phyloP scores from a whole-genome alignment of 2,888 invertebrate genomes.

The Conistra vaccinii region DNA sequence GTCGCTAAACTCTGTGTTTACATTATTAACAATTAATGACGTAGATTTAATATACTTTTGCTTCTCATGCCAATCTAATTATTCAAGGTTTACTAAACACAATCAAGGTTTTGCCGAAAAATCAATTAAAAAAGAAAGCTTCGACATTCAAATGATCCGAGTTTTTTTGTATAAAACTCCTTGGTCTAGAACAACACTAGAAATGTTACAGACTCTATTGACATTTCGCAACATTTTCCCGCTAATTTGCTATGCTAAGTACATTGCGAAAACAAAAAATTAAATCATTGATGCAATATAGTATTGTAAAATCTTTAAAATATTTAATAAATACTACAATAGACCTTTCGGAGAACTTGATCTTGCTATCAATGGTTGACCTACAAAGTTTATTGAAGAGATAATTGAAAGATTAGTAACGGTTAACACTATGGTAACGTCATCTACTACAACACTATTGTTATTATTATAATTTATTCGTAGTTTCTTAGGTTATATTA shows the following conservation, averaged over 20 bases:
- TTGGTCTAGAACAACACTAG: conserved; percentile 33
- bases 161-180: conserved; percentile 27
- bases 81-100: conserved; percentile 10
- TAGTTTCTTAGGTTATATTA: background rate
- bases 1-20: background rate
- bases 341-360: conserved; percentile 35
- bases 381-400: conserved; percentile 51
- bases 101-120: conserved; percentile 20
- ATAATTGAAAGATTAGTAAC: conserved; percentile 55
- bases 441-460: conserved; percentile 12
- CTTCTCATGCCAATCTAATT: conserved; percentile 7
- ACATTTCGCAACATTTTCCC: conserved; percentile 55
- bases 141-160: conserved; percentile 30
- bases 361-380: conserved; percentile 52
- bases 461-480: conserved; percentile 5
- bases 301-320: conserved; percentile 45
- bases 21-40: background rate
- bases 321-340: conserved; percentile 58
- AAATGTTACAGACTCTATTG: conserved; percentile 42
- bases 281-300: conserved; percentile 45
- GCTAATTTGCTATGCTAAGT: conserved; percentile 60
- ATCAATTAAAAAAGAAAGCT: conserved; percentile 28
- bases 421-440: conserved; percentile 28
- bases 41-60: conserved; percentile 9
- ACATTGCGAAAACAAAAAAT: conserved; percentile 48